Evolutionary conservation across 2,797 vertebrate species (phyloP), one percentile per base, ranked within the genome.

Genomic region (Zenarchopterus dispar): DNA sequence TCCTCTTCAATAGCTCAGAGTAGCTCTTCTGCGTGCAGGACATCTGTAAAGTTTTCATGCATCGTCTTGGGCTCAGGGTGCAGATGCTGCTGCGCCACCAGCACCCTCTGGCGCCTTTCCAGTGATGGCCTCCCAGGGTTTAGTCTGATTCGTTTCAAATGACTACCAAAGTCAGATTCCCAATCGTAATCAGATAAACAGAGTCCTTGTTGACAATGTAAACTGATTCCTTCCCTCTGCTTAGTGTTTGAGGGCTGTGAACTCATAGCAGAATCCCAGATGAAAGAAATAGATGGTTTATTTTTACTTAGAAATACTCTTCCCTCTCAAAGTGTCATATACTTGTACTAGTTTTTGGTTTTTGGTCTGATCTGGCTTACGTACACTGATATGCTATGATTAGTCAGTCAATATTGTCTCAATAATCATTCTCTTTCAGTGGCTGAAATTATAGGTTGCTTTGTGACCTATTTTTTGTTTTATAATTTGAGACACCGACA

Each of bases 81-180:
- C 13, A n/a, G 58, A 64, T 78, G 78, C 70, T 73, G 62, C 76
- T 63, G 63, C 70, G 67, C 59, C 71, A 83, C 67, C 67, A 83
- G 73, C 78, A 70, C 86, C 84, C 85, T 76, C 80, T 83, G 70
- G 77, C 36, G 52, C 73, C 66, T 44, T 60, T 82, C 56, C 68
- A 70, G 51, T 54, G 56, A 72, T 42, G 9, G 15, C 44, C 44
- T 70, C 26, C 49, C 48, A 73, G n/a, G 60, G 52, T 63, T 62
- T 49, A 45, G 69, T 62, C 46, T 31, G 62, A 70, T 70, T 70
- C 52, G 62, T 8, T 59, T 70, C 2, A 62, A 66, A 56, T 18
- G 1, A 67, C 66, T 67, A 9, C 4, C 33, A 13, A 3, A 36
- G 33, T 70, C 52, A 55, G 33, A 66, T 42, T 69, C n/a, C 8